Conservation (phyloP, 2,888 invertebrate species). For the Limnephilus auricula region DNA sequence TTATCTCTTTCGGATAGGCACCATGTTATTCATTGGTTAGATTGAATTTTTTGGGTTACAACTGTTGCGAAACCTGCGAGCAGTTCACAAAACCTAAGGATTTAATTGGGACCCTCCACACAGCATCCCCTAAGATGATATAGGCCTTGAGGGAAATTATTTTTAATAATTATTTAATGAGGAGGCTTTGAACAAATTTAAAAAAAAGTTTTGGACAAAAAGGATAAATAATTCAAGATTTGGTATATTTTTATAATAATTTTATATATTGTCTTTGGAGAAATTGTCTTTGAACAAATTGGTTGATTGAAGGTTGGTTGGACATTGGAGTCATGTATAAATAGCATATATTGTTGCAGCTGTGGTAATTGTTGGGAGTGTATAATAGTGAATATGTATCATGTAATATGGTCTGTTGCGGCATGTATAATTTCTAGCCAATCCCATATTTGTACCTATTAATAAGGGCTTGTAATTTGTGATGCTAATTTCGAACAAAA, state of each 20-base stretch:
- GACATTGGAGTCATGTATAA: not conserved
- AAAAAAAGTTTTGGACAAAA: not conserved
- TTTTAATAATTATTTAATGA: too few species aligned
- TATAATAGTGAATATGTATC: not conserved
- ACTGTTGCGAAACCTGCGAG: too few species aligned
- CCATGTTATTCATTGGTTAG: too few species aligned
- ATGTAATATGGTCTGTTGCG: not conserved
- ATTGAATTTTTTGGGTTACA: too few species aligned
- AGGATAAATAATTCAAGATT: too few species aligned
- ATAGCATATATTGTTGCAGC: not conserved
- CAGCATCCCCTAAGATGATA: too few species aligned
- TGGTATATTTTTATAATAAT: too few species aligned
- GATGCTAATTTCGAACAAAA: constrained; percentile 47
- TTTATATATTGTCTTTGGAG: not conserved
- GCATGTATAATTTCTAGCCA: constrained; percentile 28
- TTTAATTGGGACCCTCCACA: too few species aligned
- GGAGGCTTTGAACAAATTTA: not conserved
- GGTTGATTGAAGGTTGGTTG: not conserved
- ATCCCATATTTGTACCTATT: constrained; percentile 15
- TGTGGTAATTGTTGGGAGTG: not conserved
- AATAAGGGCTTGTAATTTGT: constrained; percentile 35
- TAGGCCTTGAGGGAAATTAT: too few species aligned
- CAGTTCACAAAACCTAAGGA: too few species aligned
- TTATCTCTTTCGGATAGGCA: too few species aligned
- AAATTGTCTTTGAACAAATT: not conserved